Conservation (phyloP, 2,113 vertebrate genomes). For the Myotis yumanensis region DNA sequence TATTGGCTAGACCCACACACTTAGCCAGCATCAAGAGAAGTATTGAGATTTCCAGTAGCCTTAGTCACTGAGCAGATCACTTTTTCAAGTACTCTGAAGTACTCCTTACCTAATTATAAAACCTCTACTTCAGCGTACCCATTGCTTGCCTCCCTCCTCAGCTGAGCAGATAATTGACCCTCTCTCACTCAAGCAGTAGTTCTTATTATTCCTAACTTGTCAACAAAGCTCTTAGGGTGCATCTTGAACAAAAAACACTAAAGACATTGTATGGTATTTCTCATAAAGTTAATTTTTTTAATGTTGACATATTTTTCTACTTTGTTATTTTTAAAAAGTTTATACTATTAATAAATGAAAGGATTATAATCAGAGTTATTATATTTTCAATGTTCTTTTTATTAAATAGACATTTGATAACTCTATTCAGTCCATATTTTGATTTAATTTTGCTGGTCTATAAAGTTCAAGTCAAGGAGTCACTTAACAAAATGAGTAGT, state of each 20-base stretch:
- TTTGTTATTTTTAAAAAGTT: neutral
- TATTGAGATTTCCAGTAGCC: neutral
- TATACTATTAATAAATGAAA: neutral
- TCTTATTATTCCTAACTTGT: neutral
- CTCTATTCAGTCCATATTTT: neutral
- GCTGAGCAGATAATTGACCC: neutral
- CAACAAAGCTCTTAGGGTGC: neutral
- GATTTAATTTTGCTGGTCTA: neutral
- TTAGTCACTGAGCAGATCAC: neutral
- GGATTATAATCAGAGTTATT: neutral
- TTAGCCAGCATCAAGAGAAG: neutral
- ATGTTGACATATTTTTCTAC: neutral
- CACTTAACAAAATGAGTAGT: neutral
- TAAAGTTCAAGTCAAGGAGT: neutral
- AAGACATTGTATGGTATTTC: neutral
- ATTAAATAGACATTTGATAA: constrained; percentile 30
- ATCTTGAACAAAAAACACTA: neutral
- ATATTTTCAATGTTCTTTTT: neutral
- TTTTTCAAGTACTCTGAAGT: neutral
- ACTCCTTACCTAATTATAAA: neutral
- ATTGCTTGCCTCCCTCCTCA: neutral
- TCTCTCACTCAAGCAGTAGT: neutral
- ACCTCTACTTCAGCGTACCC: neutral
- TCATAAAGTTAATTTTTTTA: neutral
- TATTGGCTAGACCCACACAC: neutral